Percentiles rank a stretch among this genome's conserved stretches.
Evolutionary conservation across 2,797 vertebrate genomes (phyloP).

Genomic region (Bradypus variegatus): DNA sequence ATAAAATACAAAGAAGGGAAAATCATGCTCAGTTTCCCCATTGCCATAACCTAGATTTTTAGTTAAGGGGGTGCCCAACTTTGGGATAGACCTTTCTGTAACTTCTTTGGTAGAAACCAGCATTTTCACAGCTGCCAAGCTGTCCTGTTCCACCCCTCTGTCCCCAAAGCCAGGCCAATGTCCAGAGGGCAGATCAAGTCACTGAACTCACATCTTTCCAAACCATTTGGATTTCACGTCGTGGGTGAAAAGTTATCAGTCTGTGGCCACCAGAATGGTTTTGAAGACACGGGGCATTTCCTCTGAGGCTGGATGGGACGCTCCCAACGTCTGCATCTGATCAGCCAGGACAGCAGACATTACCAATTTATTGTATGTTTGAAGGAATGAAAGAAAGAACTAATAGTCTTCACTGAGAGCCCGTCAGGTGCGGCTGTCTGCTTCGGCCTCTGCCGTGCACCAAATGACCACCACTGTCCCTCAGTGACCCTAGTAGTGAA

Average conservation of each 20-base stretch:
- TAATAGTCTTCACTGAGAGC: background rate
- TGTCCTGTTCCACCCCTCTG: background rate
- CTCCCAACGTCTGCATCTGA: background rate
- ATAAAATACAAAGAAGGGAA: background rate
- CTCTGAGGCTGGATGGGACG: background rate
- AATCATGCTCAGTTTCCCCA: background rate
- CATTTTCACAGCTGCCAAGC: background rate
- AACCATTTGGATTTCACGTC: slow-evolving; percentile 24
- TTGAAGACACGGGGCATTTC: background rate
- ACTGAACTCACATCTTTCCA: slow-evolving; percentile 3
- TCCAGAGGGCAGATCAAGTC: background rate
- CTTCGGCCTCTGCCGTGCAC: background rate
- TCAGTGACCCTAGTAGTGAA: background rate
- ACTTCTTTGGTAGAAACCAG: background rate
- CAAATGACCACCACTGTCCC: too few relatives aligned
- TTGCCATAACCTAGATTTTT: background rate
- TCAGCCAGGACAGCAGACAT: background rate
- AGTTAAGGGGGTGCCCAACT: background rate
- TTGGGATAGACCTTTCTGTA: background rate
- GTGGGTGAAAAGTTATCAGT: slow-evolving; percentile 38
- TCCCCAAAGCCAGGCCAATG: background rate
- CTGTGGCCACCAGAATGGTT: background rate
- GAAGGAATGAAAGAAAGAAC: background rate
- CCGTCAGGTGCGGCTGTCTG: too few relatives aligned
- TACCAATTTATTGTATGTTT: background rate